A percentile compares a stretch with the other conserved stretches of the same genome.
Evolutionary conservation across 2,113 vertebrate species (phyloP).

Genomic region (Oryzias javanicus): DNA sequence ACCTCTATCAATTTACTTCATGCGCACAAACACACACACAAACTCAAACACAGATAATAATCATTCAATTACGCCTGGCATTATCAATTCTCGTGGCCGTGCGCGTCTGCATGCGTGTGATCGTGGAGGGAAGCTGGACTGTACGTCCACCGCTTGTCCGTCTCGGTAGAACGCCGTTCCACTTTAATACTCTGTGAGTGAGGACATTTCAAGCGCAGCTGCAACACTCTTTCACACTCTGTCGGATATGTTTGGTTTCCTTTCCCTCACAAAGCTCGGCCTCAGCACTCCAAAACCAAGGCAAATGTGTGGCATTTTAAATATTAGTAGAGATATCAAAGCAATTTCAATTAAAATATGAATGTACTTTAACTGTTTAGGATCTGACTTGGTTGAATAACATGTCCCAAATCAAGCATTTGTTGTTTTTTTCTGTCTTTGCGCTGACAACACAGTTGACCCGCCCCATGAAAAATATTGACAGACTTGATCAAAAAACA

Average conservation of each 20-base stretch:
- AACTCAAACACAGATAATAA: constrained; percentile 25
- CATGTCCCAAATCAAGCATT: no score
- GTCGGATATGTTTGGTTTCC: background rate
- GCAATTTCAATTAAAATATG: no score
- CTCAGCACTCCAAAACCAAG: background rate
- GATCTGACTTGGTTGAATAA: no score
- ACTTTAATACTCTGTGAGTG: constrained; percentile 1
- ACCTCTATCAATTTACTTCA: constrained; percentile 52
- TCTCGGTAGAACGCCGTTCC: constrained; percentile 11
- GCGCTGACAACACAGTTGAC: no score
- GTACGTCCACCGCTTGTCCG: constrained; percentile 2
- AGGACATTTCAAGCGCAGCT: background rate
- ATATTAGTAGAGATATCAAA: no score
- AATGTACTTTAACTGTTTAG: no score
- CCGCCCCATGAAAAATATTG: no score
- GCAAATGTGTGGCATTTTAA: no score
- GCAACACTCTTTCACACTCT: background rate
- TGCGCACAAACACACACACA: constrained; percentile 12
- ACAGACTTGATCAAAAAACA: no score
- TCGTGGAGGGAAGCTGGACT: constrained; percentile 17
- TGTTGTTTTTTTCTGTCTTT: no score
- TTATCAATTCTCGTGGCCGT: constrained; percentile 61
- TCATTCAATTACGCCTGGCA: constrained; percentile 71
- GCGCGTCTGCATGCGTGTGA: constrained; percentile 13
- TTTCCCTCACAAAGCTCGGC: background rate